Conservation (phyloP, 2,888 invertebrate genomes). For the Pedicia rivosa region DNA sequence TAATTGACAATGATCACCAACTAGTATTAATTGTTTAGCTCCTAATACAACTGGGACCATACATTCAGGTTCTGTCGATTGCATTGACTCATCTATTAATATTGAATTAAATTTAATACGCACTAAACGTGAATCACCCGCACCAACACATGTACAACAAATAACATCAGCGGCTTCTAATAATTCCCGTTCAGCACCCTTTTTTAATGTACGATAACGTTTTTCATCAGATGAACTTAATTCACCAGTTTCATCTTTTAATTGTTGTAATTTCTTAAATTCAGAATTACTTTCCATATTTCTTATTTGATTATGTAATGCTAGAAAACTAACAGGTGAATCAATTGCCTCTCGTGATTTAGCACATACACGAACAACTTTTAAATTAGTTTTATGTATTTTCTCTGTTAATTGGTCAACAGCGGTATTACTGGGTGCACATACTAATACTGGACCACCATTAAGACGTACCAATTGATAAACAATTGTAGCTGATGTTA, state of each 20-base stretch:
- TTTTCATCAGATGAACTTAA: constrained; percentile 91
- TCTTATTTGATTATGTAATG: constrained; percentile 92
- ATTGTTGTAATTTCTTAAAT: constrained; percentile 82
- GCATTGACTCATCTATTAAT: constrained; percentile 93
- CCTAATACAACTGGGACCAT: constrained; percentile 99
- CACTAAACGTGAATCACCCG: constrained; percentile 88
- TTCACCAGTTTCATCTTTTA: constrained; percentile 98
- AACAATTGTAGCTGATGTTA: constrained; percentile 97
- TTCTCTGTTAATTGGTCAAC: constrained; percentile 99
- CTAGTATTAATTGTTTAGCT: constrained; percentile 89
- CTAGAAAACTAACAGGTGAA: constrained; percentile 90
- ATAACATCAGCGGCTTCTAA: constrained; percentile 96
- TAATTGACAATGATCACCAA: constrained; percentile 97
- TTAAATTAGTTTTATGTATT: constrained; percentile 92
- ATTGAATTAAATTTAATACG: constrained; percentile 91
- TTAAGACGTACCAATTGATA: constrained; percentile 93
- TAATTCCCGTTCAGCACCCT: constrained; percentile 78
- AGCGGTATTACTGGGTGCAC: constrained; percentile 98
- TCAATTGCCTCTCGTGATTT: constrained; percentile 97
- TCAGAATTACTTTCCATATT: constrained; percentile 89
- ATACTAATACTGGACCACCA: constrained; percentile 89
- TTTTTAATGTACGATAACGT: constrained; percentile 77
- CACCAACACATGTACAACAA: constrained; percentile 97
- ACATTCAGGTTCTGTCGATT: constrained; percentile 94
- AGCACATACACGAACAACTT: constrained; percentile 85